A percentile compares a stretch with the other conserved stretches of the same genome.
phyloP scores from a whole-genome alignment of 2,797 vertebrate species.

The Rhinoraja longicauda region DNA sequence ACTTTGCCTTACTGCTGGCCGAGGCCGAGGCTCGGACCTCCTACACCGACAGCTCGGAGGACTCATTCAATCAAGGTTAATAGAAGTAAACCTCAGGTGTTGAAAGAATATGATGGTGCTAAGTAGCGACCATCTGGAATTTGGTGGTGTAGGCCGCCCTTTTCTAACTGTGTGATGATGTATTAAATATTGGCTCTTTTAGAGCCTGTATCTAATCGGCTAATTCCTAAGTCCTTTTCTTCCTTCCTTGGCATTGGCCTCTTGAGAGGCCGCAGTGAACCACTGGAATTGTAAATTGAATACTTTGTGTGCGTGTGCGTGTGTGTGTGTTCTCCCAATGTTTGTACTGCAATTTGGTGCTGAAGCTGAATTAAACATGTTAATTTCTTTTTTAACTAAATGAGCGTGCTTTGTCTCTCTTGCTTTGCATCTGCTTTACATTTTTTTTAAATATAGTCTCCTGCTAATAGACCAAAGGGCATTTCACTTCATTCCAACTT shows the following conservation, averaged over 20 bases:
- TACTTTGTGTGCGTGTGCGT: constrained; percentile 76
- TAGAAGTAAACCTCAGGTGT: constrained; percentile 62
- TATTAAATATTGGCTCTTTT: constrained; percentile 57
- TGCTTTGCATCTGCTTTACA: constrained; percentile 63
- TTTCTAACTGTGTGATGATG: constrained; percentile 56
- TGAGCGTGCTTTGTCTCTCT: constrained; percentile 95
- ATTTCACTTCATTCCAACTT: constrained; percentile 69
- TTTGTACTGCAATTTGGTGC: constrained; percentile 92
- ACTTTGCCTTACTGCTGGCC: constrained; percentile 84
- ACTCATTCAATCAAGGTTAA: constrained; percentile 99
- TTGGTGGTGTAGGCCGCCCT: constrained; percentile 64
- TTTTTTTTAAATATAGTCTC: constrained; percentile 45
- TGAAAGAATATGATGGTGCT: constrained; percentile 31
- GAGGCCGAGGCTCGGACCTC: constrained; percentile 77
- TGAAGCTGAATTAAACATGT: constrained; percentile 94
- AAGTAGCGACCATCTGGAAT: constrained; percentile 45
- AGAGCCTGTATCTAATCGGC: constrained; percentile 52
- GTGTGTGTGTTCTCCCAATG: constrained; percentile 74
- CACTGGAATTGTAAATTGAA: constrained; percentile 72
- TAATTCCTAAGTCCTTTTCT: constrained; percentile 45
- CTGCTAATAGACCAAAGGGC: constrained; percentile 71
- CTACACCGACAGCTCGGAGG: constrained; percentile 81
- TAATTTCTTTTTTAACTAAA: constrained; percentile 87
- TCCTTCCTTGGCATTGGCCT: constrained; percentile 61
- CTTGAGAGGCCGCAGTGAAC: constrained; percentile 55